Percentiles rank a stretch among this genome's conserved stretches.
Evolutionary conservation across 2,888 invertebrate genomes (phyloP).

Genomic region (Caenorhabditis sinica): DNA sequence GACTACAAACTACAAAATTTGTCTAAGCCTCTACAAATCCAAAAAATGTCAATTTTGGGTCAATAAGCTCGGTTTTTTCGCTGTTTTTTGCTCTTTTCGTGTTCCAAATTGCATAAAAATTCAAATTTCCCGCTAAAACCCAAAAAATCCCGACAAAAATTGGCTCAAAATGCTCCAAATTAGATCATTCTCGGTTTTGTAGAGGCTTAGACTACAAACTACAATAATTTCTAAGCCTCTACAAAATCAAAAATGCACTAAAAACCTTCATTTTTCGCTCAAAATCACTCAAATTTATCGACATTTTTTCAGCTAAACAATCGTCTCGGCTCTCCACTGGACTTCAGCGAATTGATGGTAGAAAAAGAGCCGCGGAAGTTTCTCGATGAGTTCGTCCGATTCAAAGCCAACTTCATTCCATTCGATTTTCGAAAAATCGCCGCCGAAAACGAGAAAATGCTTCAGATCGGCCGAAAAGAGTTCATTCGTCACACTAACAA

Average conservation of each 20-base stretch:
- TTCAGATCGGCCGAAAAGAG: conserved; percentile 18
- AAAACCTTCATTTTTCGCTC: not conserved
- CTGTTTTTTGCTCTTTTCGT: too few relatives aligned
- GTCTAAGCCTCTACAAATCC: too few relatives aligned
- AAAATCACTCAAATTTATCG: not conserved
- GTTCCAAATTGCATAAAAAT: too few relatives aligned
- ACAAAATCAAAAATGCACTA: not conserved
- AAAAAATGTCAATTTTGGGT: too few relatives aligned
- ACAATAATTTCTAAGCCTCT: too few relatives aligned
- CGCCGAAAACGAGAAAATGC: conserved; percentile 38
- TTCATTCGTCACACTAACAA: conserved; percentile 32
- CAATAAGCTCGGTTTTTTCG: too few relatives aligned
- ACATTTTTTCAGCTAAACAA: conserved; percentile 33
- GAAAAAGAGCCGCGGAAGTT: conserved; percentile 43
- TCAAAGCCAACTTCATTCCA: conserved; percentile 30
- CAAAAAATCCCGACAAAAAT: too few relatives aligned
- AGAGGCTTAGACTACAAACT: too few relatives aligned
- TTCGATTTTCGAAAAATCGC: conserved; percentile 48
- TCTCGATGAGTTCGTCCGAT: conserved; percentile 35
- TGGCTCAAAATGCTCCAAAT: too few relatives aligned
- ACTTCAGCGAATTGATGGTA: conserved; percentile 42
- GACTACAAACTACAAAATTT: too few relatives aligned
- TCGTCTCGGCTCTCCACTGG: conserved; percentile 36
- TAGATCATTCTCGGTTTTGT: too few relatives aligned
- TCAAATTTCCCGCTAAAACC: too few relatives aligned